phyloP scores from a whole-genome alignment of 2,113 vertebrate genomes.

The Vidua chalybeata region DNA sequence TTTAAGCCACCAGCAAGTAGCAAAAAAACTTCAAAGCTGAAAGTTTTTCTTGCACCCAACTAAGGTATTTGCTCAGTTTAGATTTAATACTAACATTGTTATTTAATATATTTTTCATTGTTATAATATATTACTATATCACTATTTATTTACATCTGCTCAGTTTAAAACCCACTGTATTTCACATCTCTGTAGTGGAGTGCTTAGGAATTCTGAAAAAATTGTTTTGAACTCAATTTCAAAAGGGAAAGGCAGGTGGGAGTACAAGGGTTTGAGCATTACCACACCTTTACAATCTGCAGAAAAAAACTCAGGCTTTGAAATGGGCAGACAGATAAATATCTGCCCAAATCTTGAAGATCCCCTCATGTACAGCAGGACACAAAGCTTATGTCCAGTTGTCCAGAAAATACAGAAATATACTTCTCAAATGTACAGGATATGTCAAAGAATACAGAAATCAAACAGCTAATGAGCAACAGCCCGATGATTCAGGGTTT shows the following conservation, averaged over 20 bases:
- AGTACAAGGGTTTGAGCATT: neutral
- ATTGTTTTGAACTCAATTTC: neutral
- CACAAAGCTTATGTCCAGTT: neutral
- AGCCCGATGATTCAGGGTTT: neutral
- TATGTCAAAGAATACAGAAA: neutral
- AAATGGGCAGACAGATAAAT: neutral
- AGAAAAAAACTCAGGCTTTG: neutral
- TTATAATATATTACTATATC: neutral
- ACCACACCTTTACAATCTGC: neutral
- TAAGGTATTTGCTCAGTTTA: neutral
- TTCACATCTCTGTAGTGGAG: neutral
- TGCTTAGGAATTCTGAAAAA: neutral
- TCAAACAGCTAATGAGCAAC: neutral
- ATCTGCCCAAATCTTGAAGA: neutral
- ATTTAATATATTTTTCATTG: neutral
- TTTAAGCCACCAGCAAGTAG: neutral
- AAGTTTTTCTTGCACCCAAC: neutral
- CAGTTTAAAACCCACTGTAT: neutral
- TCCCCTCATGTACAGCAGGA: neutral
- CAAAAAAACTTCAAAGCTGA: neutral
- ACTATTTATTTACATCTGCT: neutral
- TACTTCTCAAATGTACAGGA: neutral
- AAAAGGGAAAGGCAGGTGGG: neutral
- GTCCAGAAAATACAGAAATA: neutral
- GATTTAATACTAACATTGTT: neutral